Percentiles rank a stretch among this genome's conserved stretches.
These are phyloP conservation scores for Zaprionus nigranus DNA, from an alignment of 1,140 invertebrate species.

Conservation along the genomic window DNA sequence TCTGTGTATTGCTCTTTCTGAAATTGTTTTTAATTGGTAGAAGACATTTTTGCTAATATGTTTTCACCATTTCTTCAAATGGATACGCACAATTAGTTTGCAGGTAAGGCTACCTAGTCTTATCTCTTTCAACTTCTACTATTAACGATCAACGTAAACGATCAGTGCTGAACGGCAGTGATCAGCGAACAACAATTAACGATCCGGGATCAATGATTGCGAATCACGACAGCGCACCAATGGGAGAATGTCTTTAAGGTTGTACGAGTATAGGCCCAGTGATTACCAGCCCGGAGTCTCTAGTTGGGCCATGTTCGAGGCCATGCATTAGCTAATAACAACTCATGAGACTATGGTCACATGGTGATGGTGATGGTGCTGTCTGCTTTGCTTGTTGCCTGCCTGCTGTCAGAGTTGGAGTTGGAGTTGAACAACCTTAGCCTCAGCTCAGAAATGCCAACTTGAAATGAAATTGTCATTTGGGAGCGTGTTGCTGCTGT, in stretches of 20 bases:
- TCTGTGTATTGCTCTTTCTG: background rate
- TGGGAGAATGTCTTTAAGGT: conserved; percentile 5
- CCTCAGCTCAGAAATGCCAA: conserved; percentile 18
- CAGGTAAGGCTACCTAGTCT: background rate
- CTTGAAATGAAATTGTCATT: conserved; percentile 79
- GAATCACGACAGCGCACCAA: background rate
- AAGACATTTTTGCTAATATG: background rate
- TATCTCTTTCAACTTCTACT: background rate
- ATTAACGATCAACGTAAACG: background rate
- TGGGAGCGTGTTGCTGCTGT: conserved; percentile 59
- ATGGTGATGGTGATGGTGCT: conserved; percentile 1
- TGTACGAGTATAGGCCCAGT: background rate
- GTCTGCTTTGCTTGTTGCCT: conserved; percentile 15
- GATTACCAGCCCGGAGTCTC: background rate
- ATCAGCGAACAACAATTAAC: conserved; percentile 6
- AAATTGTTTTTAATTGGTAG: background rate
- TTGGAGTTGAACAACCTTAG: conserved; percentile 69
- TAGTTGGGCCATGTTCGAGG: background rate
- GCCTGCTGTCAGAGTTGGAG: background rate
- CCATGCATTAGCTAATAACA: conserved; percentile 7
- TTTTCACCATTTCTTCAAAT: background rate
- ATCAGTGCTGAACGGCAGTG: background rate
- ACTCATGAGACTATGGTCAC: background rate
- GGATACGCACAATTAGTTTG: background rate
- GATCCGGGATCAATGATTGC: conserved; percentile 4